A percentile compares a stretch with the other conserved stretches of the same genome.
phyloP scores from a whole-genome alignment of 2,888 invertebrate genomes.

The Horisme vitalbata region DNA sequence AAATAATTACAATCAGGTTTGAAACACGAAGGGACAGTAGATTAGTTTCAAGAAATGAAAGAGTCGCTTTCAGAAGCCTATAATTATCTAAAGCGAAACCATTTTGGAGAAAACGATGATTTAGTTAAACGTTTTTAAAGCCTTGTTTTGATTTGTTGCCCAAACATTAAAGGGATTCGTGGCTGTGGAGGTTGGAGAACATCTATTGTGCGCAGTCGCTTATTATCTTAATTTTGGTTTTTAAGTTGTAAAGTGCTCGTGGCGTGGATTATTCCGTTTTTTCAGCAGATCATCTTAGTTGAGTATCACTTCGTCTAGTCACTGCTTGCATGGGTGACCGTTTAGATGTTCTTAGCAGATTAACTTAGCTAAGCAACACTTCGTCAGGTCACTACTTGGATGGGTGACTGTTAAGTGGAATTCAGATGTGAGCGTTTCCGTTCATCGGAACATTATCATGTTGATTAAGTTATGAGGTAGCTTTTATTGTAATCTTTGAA shows the following conservation, averaged over 20 bases:
- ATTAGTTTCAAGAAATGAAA: conserved; percentile 64
- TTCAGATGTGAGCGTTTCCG: too few species aligned
- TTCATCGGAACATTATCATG: too few species aligned
- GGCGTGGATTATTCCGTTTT: too few species aligned
- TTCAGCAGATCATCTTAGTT: too few species aligned
- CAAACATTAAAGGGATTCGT: conserved; percentile 55
- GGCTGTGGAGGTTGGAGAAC: conserved; percentile 36
- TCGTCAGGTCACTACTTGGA: too few species aligned
- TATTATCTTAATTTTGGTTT: conserved; percentile 1
- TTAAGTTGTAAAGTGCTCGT: background rate
- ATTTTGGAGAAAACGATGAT: conserved; percentile 75
- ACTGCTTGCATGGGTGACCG: too few species aligned
- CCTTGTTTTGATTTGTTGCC: conserved; percentile 76
- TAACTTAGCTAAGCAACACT: too few species aligned
- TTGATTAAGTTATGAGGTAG: too few species aligned
- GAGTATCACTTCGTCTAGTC: too few species aligned
- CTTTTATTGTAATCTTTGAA: too few species aligned
- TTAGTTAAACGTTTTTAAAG: conserved; percentile 77
- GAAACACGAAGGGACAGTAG: conserved; percentile 42
- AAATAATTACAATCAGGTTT: conserved; percentile 27
- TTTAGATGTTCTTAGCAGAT: too few species aligned
- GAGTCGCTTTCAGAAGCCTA: conserved; percentile 61
- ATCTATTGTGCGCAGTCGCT: conserved; percentile 20
- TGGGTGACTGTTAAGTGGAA: too few species aligned
- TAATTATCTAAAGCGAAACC: conserved; percentile 78